Evolutionary conservation across 2,888 invertebrate genomes (phyloP).

Genomic region (Xestia ashworthii): DNA sequence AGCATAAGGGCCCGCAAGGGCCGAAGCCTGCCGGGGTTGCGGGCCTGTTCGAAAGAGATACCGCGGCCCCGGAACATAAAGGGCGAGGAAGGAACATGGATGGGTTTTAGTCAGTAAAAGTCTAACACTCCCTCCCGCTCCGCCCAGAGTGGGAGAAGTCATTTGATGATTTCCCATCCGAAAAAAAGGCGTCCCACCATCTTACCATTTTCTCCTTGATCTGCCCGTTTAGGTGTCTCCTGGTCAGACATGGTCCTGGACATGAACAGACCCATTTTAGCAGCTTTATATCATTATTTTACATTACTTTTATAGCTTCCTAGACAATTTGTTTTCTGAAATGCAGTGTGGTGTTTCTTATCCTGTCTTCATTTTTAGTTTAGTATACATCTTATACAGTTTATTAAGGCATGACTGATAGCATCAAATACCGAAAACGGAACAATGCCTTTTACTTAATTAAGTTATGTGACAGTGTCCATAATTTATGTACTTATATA

Average conservation of each 20-base stretch:
- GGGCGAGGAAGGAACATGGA: no score
- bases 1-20: no score
- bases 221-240: background rate
- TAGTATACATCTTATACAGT: background rate
- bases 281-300: background rate
- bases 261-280: background rate
- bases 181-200: background rate
- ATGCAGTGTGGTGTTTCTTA: background rate
- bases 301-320: background rate
- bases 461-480: conserved; percentile 50
- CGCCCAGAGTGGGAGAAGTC: no score
- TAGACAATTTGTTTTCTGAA: background rate
- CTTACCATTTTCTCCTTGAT: background rate
- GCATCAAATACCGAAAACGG: conserved; percentile 78
- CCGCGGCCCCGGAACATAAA: no score
- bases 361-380: background rate
- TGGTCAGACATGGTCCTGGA: background rate
- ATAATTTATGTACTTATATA: background rate
- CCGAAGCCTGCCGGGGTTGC: no score
- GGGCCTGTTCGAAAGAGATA: no score
- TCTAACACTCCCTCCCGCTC: no score
- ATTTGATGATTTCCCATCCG: no score
- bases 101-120: no score
- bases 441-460: conserved; percentile 74
- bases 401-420: conserved; percentile 66